Conservation (phyloP, 2,797 vertebrate genomes). For the Naso thynnoides region DNA sequence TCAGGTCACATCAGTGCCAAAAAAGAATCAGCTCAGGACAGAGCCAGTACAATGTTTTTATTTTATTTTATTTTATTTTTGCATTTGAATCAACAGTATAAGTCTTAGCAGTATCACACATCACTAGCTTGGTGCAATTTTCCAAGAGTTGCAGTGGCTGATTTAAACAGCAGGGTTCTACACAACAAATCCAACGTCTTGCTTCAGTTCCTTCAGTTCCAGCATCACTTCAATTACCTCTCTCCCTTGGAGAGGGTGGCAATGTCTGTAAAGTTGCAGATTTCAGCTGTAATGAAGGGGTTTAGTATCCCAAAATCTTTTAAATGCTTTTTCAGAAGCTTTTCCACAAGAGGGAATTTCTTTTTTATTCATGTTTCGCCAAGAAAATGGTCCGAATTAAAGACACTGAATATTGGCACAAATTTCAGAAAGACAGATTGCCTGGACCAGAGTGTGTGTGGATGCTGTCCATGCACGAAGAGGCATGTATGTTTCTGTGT, state of each 20-base stretch:
- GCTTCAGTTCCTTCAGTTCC: slow-evolving; percentile 21
- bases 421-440: slow-evolving; percentile 21
- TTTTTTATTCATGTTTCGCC: slow-evolving; percentile 31
- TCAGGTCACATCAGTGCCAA: not conserved
- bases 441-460: slow-evolving; percentile 2
- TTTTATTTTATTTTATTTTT: too few species aligned
- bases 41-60: slow-evolving; percentile 3
- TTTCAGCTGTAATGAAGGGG: slow-evolving; percentile 37
- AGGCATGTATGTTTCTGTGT: not conserved
- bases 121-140: slow-evolving; percentile 9
- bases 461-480: slow-evolving; percentile 3
- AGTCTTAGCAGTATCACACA: not conserved
- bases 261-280: slow-evolving; percentile 5
- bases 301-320: slow-evolving; percentile 25
- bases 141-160: slow-evolving; percentile 6
- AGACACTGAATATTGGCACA: slow-evolving; percentile 32
- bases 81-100: slow-evolving; percentile 11
- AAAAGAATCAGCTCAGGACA: not conserved
- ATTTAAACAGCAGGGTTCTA: slow-evolving; percentile 8
- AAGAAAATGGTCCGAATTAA: slow-evolving; percentile 43
- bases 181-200: slow-evolving; percentile 11
- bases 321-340: slow-evolving; percentile 35
- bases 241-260: slow-evolving; percentile 5
- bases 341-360: slow-evolving; percentile 12
- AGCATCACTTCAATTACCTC: slow-evolving; percentile 23